Evolutionary conservation across 2,113 vertebrate genomes (phyloP).

Genomic region (Polyodon spathula): DNA sequence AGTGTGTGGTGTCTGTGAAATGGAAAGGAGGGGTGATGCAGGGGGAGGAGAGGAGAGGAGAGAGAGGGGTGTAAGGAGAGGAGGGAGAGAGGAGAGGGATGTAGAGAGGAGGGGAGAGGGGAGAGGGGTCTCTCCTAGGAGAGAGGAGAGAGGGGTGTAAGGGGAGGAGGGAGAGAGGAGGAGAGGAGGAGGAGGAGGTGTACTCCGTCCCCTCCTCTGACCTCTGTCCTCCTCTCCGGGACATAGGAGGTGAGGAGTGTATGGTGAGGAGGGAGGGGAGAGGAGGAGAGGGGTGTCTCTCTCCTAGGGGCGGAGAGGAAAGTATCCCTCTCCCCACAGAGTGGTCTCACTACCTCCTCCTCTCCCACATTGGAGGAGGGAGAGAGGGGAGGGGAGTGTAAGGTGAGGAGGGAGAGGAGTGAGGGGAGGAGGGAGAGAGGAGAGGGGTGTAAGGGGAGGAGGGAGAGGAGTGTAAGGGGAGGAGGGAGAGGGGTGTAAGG

Average conservation of each 20-base stretch:
- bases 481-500: slow-evolving; percentile 1
- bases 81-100: slow-evolving; percentile 14
- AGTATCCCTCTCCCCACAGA: too few relatives aligned
- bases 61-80: slow-evolving; percentile 18
- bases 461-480: slow-evolving; percentile 19
- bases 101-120: slow-evolving; percentile 37
- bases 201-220: too few relatives aligned
- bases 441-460: slow-evolving; percentile 19
- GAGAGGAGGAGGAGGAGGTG: neutral
- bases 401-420: neutral
- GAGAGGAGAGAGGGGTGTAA: neutral
- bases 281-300: too few relatives aligned
- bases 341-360: too few relatives aligned
- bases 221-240: too few relatives aligned
- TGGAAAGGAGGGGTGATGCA: slow-evolving; percentile 51
- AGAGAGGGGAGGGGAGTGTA: slow-evolving; percentile 12
- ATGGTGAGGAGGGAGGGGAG: too few relatives aligned
- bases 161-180: neutral
- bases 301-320: too few relatives aligned
- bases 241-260: too few relatives aligned
- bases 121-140: slow-evolving; percentile 21
- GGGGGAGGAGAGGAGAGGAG: slow-evolving; percentile 20
- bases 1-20: slow-evolving; percentile 84
- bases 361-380: too few relatives aligned
- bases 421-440: slow-evolving; percentile 19